Conservation (phyloP, 2,113 vertebrate genomes). For the Lates calcarifer region DNA sequence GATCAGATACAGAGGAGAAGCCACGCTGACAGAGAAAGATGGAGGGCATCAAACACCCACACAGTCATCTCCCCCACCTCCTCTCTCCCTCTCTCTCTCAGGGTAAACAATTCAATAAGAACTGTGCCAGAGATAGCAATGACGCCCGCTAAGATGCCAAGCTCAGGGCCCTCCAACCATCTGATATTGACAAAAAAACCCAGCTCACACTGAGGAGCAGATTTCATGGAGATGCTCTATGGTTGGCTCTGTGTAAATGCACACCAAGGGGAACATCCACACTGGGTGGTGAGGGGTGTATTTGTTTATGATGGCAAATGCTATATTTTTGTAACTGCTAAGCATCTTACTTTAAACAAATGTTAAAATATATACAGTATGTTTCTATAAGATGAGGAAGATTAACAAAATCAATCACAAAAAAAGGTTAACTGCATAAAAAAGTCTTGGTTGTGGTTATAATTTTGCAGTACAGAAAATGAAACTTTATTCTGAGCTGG, state of each 20-base stretch:
- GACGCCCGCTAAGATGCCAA: constrained; percentile 54
- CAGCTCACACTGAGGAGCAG: constrained; percentile 27
- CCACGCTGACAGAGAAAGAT: constrained; percentile 71
- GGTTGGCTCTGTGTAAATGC: constrained; percentile 29
- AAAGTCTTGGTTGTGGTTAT: too few relatives aligned
- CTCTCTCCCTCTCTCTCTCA: constrained; percentile 2
- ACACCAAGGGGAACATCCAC: constrained; percentile 7
- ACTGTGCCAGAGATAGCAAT: constrained; percentile 49
- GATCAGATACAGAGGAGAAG: constrained; percentile 67
- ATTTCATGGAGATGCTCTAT: constrained; percentile 44
- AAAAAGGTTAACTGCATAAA: too few relatives aligned
- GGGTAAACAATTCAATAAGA: constrained; percentile 69
- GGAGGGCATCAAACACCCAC: constrained; percentile 74
- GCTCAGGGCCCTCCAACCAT: constrained; percentile 52
- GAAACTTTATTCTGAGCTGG: too few relatives aligned
- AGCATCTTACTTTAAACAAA: too few relatives aligned
- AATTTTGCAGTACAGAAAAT: too few relatives aligned
- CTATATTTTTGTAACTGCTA: neutral
- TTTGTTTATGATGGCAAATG: neutral
- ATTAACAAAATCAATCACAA: too few relatives aligned
- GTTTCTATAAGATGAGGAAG: too few relatives aligned
- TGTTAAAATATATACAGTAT: too few relatives aligned
- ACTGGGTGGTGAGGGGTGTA: neutral
- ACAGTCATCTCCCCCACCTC: constrained; percentile 12
- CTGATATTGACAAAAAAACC: constrained; percentile 59